Evolutionary conservation across 2,113 vertebrate genomes (phyloP).

Genomic region (Ceratotherium simum): DNA sequence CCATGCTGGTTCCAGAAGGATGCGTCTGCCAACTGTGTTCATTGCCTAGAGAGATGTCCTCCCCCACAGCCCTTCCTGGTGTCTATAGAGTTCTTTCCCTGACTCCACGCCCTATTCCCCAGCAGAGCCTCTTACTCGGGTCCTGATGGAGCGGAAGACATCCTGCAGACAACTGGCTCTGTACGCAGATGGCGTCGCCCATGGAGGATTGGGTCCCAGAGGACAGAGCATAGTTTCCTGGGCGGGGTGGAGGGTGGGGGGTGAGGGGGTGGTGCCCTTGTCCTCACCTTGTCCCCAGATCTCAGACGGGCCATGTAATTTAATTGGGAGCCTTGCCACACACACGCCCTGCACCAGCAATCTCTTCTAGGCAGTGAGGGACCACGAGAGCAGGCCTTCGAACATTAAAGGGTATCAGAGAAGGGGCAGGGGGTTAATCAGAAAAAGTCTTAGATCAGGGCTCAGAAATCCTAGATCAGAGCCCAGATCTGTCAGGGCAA

Average conservation of each 20-base stretch:
- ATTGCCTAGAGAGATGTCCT: background rate
- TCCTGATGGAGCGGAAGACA: background rate
- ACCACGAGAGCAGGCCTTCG: too few relatives aligned
- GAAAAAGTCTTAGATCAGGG: background rate
- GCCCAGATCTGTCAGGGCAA: background rate
- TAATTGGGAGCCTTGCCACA: background rate
- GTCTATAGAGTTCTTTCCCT: background rate
- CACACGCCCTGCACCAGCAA: background rate
- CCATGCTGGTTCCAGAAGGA: background rate
- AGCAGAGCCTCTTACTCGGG: background rate
- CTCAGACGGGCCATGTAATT: background rate
- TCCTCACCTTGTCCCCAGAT: background rate
- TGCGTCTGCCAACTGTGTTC: background rate
- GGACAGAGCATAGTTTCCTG: conserved; percentile 27
- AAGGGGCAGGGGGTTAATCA: background rate
- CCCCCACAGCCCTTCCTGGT: background rate
- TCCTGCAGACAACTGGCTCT: background rate
- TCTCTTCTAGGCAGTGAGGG: background rate
- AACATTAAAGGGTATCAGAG: background rate
- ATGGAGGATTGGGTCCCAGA: background rate
- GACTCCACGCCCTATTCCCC: background rate
- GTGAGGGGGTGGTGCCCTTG: background rate
- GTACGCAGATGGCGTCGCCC: background rate
- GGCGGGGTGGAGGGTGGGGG: background rate
- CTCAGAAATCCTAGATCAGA: background rate